These are phyloP conservation scores for Zygogramma bicolorata DNA, from an alignment of 2,888 invertebrate genomes.

Conservation along the genomic window DNA sequence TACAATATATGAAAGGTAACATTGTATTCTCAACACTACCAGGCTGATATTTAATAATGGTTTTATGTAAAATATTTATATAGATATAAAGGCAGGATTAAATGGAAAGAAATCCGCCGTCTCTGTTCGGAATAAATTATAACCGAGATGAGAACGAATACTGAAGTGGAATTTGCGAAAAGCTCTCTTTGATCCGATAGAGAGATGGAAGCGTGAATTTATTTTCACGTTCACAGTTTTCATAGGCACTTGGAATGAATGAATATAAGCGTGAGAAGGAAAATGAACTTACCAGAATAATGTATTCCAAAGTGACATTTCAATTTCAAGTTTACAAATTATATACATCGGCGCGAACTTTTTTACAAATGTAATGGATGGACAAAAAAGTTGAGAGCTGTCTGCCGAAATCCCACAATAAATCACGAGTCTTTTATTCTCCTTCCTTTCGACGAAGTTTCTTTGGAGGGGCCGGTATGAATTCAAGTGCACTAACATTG, in stretches of 20 bases:
- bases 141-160: slow-evolving; percentile 1
- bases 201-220: neutral
- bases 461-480: neutral
- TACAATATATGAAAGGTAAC: too few relatives aligned
- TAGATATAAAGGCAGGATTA: neutral
- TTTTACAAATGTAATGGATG: slow-evolving; percentile 16
- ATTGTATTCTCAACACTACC: too few relatives aligned
- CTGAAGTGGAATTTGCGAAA: neutral
- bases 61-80: neutral
- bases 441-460: neutral
- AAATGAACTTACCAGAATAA: slow-evolving; percentile 10
- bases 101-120: neutral
- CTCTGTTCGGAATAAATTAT: neutral
- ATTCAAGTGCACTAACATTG: slow-evolving; percentile 12
- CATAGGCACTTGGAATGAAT: neutral
- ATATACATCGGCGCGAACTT: slow-evolving; percentile 37
- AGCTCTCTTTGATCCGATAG: neutral
- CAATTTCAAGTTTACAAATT: slow-evolving; percentile 51
- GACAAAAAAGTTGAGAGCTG: slow-evolving; percentile 18
- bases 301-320: slow-evolving; percentile 43
- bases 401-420: slow-evolving; percentile 14
- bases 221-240: slow-evolving; percentile 9
- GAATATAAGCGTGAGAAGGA: neutral
- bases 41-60: neutral
- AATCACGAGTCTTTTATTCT: slow-evolving; percentile 9